phyloP scores from a whole-genome alignment of 2,113 vertebrate genomes.

The Lampris megalopsis region DNA sequence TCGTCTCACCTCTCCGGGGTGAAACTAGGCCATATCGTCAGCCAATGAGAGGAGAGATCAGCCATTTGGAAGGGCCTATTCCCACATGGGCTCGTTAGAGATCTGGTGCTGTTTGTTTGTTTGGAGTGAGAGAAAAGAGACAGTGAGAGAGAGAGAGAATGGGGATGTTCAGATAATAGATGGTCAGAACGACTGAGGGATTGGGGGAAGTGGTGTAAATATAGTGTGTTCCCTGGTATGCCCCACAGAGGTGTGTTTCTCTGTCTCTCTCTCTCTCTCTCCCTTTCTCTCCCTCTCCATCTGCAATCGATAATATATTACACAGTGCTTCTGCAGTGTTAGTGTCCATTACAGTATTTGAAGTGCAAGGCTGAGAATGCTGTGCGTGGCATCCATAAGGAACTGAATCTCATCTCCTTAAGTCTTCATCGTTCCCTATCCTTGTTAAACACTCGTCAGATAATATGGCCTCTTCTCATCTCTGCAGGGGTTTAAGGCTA shows the following conservation, averaged over 20 bases:
- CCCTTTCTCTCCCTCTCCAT: not conserved
- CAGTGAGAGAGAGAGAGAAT: not conserved
- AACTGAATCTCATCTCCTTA: not conserved
- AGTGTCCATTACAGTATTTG: too few relatives aligned
- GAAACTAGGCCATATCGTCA: constrained; percentile 11
- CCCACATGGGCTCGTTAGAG: constrained; percentile 70
- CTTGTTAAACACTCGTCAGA: not conserved
- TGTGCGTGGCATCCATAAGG: too few relatives aligned
- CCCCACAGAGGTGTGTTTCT: not conserved
- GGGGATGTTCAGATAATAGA: constrained; percentile 26
- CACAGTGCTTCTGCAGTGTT: too few relatives aligned
- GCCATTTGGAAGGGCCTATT: constrained; percentile 46
- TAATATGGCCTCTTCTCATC: not conserved
- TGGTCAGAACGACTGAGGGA: constrained; percentile 9
- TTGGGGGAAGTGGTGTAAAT: not conserved
- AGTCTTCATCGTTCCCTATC: not conserved
- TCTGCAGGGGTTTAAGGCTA: not conserved
- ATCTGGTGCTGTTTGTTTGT: constrained; percentile 62
- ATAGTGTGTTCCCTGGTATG: not conserved
- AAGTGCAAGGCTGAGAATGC: too few relatives aligned
- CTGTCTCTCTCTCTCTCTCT: not conserved
- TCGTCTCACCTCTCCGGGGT: constrained; percentile 16
- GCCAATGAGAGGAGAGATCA: constrained; percentile 58
- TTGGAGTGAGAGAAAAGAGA: not conserved
- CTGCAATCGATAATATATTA: too few relatives aligned